Evolutionary conservation across 2,797 vertebrate species (phyloP), one percentile per base, ranked within the genome.

Genomic region (Sebastes wilsoni): DNA sequence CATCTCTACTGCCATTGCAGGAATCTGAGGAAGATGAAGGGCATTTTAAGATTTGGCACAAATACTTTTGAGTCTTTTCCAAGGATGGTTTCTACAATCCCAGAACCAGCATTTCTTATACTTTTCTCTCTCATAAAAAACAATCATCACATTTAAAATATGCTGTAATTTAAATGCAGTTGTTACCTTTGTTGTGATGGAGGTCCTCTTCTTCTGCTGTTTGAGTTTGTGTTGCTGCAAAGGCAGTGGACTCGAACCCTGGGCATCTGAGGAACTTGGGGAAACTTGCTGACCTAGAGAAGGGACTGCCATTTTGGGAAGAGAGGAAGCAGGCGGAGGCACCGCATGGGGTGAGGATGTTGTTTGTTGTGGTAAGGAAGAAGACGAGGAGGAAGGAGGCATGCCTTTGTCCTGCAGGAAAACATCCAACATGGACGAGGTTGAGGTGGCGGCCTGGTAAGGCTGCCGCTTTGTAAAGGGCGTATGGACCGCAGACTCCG

Each of bases 201-300:
- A 97, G 1, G 97, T 93, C 88, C 98, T 98, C 87, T 99, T 99
- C 95, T 98, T 99, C 74, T 99, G 98, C 86, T 97, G 97, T 90
- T 98, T 99, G 74, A 99, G 96, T 92, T 99, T 99, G 89, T 99
- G 98, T 93, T 99, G 98, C 93, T 99, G 98, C 49, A 97, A 95
- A 1, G 98, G 97, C 85, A 99, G 97, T 34, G 98, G 98, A 89
- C 98, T 99, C 20, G 97, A 97, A 68, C 97, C 97, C 73, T 98
- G 98, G 92, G 96, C 96, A 84, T 99, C 98, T 0, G 97, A 97
- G 18, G 97, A 96, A 18, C 97, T 97, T 0, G 97, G 97, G 61
- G 98, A 98, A 90, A 97, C 96, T 88, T 98, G 98, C 62, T 97
- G 96, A 68, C 94, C 94, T 38, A 96, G 92, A 90, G 95, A 84